Base-by-base conservation (phyloP, 2,888 invertebrate species). In the Bhutanitis thaidina region DNA sequence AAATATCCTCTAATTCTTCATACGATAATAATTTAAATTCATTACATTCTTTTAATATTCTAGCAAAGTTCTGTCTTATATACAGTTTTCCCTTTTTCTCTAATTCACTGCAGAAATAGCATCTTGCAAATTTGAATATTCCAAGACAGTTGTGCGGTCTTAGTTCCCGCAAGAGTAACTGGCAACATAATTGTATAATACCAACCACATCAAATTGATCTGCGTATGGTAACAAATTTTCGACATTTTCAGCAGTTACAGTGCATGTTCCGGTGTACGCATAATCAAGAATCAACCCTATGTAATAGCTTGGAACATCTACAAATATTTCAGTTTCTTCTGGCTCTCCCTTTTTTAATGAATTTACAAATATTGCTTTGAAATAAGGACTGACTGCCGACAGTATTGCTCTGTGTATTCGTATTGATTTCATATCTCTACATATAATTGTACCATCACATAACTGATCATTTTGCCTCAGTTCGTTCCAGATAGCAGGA, bases 381-480 rank as follows among this genome's bases (percentile, higher is more conserved):
- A 95, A 94, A 78, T 94, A 94, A 15, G 94, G 93, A 80, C 94
- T 94, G 39, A 92, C 92, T 27, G 93, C 93, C 25, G 94, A 93
- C 47, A 95, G 80, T 60, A 95, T 93, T 12, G 92, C 93, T 53
- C 94, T 89, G 67, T 95, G 94, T 41, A 94, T 90, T 59, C 90
- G 88, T 67, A 93, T 93, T 43, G 91, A 78, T 67, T 88, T 86
- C 64, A 91, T 91, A 64, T 92, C 92, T 52, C 88, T 90, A 71
- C 93, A 93, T 58, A 90, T 83, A 49, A 95, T 92, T 14, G 89
- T 79, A 14, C 94, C 94, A 79, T 95, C 95, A 77, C 94, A 95
- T 43, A 93, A 87, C 69, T 93, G 93, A 63, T 90, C 91, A 68
- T 91, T 93, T 52, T 85, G 84, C 62, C 93, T 90, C 58, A 94